A percentile compares a stretch with the other conserved stretches of the same genome.
phyloP scores from a whole-genome alignment of 2,888 invertebrate genomes.

The Ennomos erosarius region DNA sequence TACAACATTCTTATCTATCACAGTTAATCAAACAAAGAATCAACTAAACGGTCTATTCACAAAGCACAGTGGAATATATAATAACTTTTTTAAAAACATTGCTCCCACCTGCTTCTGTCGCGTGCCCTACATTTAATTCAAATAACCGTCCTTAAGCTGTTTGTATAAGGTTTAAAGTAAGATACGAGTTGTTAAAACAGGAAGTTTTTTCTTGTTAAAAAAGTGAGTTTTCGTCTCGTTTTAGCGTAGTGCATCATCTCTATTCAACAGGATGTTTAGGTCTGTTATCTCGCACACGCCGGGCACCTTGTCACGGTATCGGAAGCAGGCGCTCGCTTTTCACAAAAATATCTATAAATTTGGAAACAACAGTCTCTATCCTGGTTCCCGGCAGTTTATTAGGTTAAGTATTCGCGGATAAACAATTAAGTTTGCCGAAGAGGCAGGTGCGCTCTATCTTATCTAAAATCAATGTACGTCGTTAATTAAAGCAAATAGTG shows the following conservation, averaged over 20 bases:
- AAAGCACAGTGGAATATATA: conserved; percentile 70
- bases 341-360: conserved; percentile 71
- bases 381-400: conserved; percentile 42
- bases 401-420: conserved; percentile 62
- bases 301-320: conserved; percentile 72
- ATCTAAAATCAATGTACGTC: conserved; percentile 69
- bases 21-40: conserved; percentile 53
- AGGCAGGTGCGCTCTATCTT: conserved; percentile 71
- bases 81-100: conserved; percentile 75
- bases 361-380: conserved; percentile 70
- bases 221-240: conserved; percentile 65
- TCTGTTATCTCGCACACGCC: conserved; percentile 81
- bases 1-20: conserved; percentile 41
- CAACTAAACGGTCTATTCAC: conserved; percentile 60
- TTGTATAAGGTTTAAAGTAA: conserved; percentile 37
- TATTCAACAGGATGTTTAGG: conserved; percentile 79
- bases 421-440: conserved; percentile 63
- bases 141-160: conserved; percentile 41
- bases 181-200: conserved; percentile 27
- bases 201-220: conserved; percentile 72
- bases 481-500: conserved; percentile 73
- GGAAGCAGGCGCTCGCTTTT: conserved; percentile 62
- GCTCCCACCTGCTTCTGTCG: conserved; percentile 82
- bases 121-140: conserved; percentile 59
- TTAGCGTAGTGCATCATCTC: conserved; percentile 66